These are phyloP conservation scores for Turdus rufiventris DNA, from an alignment of 2,113 vertebrate species.

Conservation along the genomic window DNA sequence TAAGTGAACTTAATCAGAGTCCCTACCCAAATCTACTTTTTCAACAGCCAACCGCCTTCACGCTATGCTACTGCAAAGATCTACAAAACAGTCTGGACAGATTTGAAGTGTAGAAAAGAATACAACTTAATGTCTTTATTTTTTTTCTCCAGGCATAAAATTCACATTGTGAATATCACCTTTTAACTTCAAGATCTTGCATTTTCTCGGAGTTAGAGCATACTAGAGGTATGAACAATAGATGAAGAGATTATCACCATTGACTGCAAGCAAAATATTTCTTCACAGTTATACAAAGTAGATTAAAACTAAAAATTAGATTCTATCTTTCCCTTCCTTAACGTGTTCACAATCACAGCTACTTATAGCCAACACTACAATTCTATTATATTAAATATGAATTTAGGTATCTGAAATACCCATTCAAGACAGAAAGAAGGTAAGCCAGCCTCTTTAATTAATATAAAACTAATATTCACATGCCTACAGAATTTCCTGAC, in stretches of 20 bases:
- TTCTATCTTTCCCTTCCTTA: background rate
- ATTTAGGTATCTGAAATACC: background rate
- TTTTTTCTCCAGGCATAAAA: background rate
- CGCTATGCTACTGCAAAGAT: background rate
- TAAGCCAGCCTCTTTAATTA: background rate
- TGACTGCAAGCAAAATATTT: background rate
- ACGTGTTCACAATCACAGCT: background rate
- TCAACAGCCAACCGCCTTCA: background rate
- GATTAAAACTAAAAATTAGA: background rate
- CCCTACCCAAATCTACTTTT: background rate
- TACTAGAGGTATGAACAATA: background rate
- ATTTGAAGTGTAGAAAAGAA: background rate
- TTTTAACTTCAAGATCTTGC: background rate
- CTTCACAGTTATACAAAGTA: background rate
- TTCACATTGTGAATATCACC: background rate
- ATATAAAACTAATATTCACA: background rate
- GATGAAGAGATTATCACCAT: background rate
- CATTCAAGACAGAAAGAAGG: background rate
- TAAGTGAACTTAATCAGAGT: background rate
- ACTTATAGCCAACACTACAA: background rate
- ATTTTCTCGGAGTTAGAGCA: background rate
- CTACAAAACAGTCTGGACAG: background rate
- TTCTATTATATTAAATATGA: background rate
- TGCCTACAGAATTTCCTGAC: background rate
- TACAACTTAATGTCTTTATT: background rate